Percentiles rank a stretch among this genome's conserved stretches.
Conservation (phyloP, 1,140 invertebrate genomes). For the Dufourea novaeangliae region DNA sequence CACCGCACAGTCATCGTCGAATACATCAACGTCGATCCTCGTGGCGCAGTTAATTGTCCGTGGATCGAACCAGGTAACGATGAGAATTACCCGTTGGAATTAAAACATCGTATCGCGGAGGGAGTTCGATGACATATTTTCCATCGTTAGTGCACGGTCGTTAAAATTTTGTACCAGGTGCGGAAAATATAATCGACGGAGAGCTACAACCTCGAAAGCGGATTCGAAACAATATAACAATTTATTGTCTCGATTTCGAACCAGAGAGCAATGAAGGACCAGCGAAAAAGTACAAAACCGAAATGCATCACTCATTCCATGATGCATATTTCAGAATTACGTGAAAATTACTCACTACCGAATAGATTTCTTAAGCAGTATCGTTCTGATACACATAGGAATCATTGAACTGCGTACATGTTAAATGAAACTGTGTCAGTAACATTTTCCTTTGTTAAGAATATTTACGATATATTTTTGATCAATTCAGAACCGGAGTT, state of each 20-base stretch:
- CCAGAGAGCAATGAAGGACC: neutral
- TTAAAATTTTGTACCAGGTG: constrained; percentile 11
- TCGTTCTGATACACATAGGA: too few species aligned
- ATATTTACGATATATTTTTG: too few species aligned
- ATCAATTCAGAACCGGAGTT: constrained; percentile 1
- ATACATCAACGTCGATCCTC: neutral
- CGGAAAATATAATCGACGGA: neutral
- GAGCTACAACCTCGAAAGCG: neutral
- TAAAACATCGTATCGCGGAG: neutral
- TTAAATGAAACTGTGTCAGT: too few species aligned
- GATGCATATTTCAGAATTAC: too few species aligned
- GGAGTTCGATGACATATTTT: constrained; percentile 19
- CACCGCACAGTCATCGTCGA: constrained; percentile 1
- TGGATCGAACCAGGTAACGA: neutral
- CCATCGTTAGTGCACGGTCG: constrained; percentile 10
- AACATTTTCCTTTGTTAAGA: neutral
- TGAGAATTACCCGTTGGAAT: constrained; percentile 8
- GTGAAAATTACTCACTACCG: too few species aligned
- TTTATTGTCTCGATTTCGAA: neutral
- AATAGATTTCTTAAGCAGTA: too few species aligned
- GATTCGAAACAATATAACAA: neutral
- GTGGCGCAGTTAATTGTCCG: constrained; percentile 26
- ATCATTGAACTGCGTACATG: too few species aligned
- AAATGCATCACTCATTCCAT: neutral
- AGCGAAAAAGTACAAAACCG: neutral